Evolutionary conservation across 2,797 vertebrate genomes (phyloP).

Genomic region (Sebastes taczanowskii): DNA sequence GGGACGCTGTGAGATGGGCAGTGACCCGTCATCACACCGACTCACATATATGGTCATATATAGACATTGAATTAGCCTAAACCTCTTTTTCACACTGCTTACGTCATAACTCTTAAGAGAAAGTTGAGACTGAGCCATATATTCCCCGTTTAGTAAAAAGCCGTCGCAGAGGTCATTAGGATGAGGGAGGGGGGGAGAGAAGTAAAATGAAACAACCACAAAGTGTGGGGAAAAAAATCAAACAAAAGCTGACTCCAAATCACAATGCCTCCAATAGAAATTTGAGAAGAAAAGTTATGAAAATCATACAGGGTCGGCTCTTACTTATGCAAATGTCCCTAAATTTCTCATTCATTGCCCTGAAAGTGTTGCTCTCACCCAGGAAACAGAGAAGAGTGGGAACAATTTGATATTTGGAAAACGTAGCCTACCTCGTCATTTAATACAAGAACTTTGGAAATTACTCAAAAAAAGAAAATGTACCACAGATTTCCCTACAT

Average conservation of each 20-base stretch:
- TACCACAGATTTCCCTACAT: not conserved
- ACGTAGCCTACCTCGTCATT: not conserved
- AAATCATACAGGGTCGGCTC: conserved; percentile 73
- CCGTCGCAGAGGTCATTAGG: conserved; percentile 63
- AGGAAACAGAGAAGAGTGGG: conserved; percentile 37
- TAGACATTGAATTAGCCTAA: conserved; percentile 82
- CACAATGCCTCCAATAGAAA: conserved; percentile 91
- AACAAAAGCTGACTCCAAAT: conserved; percentile 85
- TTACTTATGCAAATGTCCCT: conserved; percentile 74
- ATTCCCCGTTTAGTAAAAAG: conserved; percentile 82
- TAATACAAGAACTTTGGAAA: not conserved
- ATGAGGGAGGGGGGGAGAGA: conserved; percentile 8
- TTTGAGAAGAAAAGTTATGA: conserved; percentile 89
- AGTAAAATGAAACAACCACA: conserved; percentile 50
- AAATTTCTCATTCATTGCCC: conserved; percentile 69
- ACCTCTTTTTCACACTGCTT: conserved; percentile 90
- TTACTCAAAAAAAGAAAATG: not conserved
- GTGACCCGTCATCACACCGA: conserved; percentile 93
- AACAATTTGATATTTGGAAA: conserved; percentile 34
- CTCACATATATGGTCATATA: conserved; percentile 68
- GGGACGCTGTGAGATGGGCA: conserved; percentile 94
- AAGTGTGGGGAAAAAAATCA: conserved; percentile 86
- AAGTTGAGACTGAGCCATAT: conserved; percentile 87
- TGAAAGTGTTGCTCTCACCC: conserved; percentile 56
- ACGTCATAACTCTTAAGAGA: conserved; percentile 94